These are phyloP conservation scores for Dendrolimus punctatus DNA, from an alignment of 1,140 invertebrate species.

Conservation along the genomic window DNA sequence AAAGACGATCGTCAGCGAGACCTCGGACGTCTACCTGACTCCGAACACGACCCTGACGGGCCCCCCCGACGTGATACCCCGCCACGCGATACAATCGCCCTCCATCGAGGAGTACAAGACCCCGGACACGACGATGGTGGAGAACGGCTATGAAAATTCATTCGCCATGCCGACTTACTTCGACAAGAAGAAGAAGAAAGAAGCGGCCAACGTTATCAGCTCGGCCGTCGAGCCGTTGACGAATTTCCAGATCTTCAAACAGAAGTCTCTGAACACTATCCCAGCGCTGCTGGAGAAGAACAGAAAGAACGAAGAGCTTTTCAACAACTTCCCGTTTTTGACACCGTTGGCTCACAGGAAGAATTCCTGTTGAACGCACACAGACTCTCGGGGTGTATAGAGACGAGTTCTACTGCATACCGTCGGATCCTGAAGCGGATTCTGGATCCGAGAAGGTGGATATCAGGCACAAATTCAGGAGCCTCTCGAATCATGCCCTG, in stretches of 20 bases:
- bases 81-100: conserved; percentile 32
- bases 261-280: conserved; percentile 67
- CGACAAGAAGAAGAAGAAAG: conserved; percentile 58
- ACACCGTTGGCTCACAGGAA: conserved; percentile 69
- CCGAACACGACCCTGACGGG: conserved; percentile 45
- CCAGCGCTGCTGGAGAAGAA: conserved; percentile 52
- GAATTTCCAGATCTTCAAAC: conserved; percentile 67
- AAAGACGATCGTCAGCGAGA: conserved; percentile 34
- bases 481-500: conserved; percentile 37
- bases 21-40: conserved; percentile 47
- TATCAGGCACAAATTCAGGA: conserved; percentile 41
- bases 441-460: conserved; percentile 29
- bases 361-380: conserved; percentile 49
- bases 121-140: conserved; percentile 40
- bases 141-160: conserved; percentile 32
- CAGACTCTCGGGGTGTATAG: conserved; percentile 53
- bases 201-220: conserved; percentile 38
- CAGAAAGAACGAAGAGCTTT: conserved; percentile 51
- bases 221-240: conserved; percentile 54
- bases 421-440: conserved; percentile 48
- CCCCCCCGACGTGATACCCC: conserved; percentile 50
- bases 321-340: conserved; percentile 68
- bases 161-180: conserved; percentile 67
- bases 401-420: conserved; percentile 66
- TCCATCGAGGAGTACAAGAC: conserved; percentile 50